Evolutionary conservation across 2,888 invertebrate genomes (phyloP).

Genomic region (Lapara coniferarum): DNA sequence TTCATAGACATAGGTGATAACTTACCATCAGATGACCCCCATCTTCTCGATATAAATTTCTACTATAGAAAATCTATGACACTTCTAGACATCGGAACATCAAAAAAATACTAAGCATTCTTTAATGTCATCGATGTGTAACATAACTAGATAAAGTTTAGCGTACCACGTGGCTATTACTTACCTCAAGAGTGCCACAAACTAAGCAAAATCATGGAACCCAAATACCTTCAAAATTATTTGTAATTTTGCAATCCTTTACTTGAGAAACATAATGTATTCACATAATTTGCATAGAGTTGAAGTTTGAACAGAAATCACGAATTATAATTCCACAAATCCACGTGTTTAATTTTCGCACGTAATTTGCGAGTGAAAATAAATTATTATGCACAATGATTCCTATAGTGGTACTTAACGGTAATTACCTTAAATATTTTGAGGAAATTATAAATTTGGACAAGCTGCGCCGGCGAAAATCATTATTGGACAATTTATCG

Average conservation of each 20-base stretch:
- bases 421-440: slow-evolving; percentile 49
- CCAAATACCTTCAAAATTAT: slow-evolving; percentile 35
- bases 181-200: not conserved
- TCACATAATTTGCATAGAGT: slow-evolving; percentile 35
- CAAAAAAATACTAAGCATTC: no score
- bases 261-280: slow-evolving; percentile 34
- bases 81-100: no score
- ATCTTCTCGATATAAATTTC: no score
- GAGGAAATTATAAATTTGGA: slow-evolving; percentile 61
- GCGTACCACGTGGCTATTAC: not conserved
- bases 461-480: slow-evolving; percentile 63
- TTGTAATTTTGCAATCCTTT: slow-evolving; percentile 11
- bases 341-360: slow-evolving; percentile 23
- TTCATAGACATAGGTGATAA: no score
- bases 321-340: slow-evolving; percentile 28
- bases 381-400: slow-evolving; percentile 43
- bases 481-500: slow-evolving; percentile 69
- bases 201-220: slow-evolving; percentile 41
- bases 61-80: no score
- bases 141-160: not conserved
- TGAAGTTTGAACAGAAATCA: slow-evolving; percentile 15
- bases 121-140: no score
- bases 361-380: slow-evolving; percentile 36
- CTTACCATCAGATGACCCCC: no score
- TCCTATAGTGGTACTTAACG: slow-evolving; percentile 38